phyloP scores from a whole-genome alignment of 2,888 invertebrate species.

The Sphaeridia pumilis region DNA sequence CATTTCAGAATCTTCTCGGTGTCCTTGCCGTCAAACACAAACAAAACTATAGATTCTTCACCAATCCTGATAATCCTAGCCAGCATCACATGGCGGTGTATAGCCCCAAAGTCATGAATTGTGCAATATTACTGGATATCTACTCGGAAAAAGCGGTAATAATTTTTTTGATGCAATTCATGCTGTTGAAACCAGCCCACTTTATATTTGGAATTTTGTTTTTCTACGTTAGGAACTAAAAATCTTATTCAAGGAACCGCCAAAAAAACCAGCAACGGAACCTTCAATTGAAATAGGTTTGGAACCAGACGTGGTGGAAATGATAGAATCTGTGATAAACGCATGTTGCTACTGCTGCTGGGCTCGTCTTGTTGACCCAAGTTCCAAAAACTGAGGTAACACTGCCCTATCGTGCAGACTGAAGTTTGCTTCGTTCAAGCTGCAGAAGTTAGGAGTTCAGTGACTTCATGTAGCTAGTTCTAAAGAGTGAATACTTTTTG shows the following conservation, averaged over 20 bases:
- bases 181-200: too few relatives aligned
- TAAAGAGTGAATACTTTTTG: too few relatives aligned
- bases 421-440: too few relatives aligned
- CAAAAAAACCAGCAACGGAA: slow-evolving; percentile 38
- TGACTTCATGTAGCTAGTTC: too few relatives aligned
- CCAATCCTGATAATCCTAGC: slow-evolving; percentile 24
- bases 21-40: slow-evolving; percentile 15
- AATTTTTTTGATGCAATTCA: neutral
- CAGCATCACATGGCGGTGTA: slow-evolving; percentile 30
- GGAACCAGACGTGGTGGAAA: slow-evolving; percentile 46
- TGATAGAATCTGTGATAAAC: slow-evolving; percentile 55
- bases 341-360: slow-evolving; percentile 56
- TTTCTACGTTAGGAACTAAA: slow-evolving; percentile 47
- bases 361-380: slow-evolving; percentile 41
- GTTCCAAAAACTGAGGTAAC: too few relatives aligned
- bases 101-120: slow-evolving; percentile 20
- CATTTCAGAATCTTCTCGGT: slow-evolving; percentile 20
- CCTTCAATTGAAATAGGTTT: slow-evolving; percentile 39
- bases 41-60: slow-evolving; percentile 26
- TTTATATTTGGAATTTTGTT: too few relatives aligned
- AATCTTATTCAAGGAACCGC: slow-evolving; percentile 49
- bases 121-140: slow-evolving; percentile 30
- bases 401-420: too few relatives aligned
- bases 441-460: too few relatives aligned
- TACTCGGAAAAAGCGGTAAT: slow-evolving; percentile 23